Percentiles rank a stretch among this genome's conserved stretches.
Evolutionary conservation across 37 sponge, comb jelly and placozoan genomes (phyloP).

Genomic region (Halichondria panicea): DNA sequence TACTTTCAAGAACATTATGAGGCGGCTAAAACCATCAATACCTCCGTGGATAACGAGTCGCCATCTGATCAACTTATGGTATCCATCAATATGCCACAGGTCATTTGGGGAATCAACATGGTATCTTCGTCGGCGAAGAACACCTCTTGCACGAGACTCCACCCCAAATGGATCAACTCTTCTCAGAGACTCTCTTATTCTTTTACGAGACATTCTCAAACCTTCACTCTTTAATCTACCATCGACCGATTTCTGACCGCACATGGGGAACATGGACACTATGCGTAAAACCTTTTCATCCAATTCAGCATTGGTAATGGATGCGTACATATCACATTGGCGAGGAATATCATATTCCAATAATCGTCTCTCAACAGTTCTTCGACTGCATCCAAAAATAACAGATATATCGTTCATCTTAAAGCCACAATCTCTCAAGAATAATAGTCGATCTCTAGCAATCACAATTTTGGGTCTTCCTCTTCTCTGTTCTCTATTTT

Average conservation of each 20-base stretch:
- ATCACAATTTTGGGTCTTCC: too few relatives aligned
- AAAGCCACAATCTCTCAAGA: too few relatives aligned
- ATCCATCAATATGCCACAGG: constrained; percentile 72
- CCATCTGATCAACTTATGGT: constrained; percentile 73
- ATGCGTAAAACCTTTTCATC: too few relatives aligned
- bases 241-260: constrained; percentile 30
- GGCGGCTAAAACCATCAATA: constrained; percentile 67
- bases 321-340: too few relatives aligned
- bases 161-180: constrained; percentile 56
- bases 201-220: constrained; percentile 25
- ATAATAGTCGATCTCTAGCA: too few relatives aligned
- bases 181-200: constrained; percentile 50
- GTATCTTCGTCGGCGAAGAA: constrained; percentile 49
- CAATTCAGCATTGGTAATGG: too few relatives aligned
- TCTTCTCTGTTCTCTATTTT: too few relatives aligned
- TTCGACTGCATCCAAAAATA: too few relatives aligned
- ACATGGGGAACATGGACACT: constrained; percentile 12
- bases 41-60: constrained; percentile 60
- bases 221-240: constrained; percentile 33
- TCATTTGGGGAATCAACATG: constrained; percentile 59
- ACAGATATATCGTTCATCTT: too few relatives aligned
- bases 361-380: too few relatives aligned
- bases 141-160: constrained; percentile 12
- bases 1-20: constrained; percentile 51
- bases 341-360: too few relatives aligned